Evolutionary conservation across 2,113 vertebrate genomes (phyloP), one percentile per base, ranked within the genome.

Genomic region (Cynocephalus volans): DNA sequence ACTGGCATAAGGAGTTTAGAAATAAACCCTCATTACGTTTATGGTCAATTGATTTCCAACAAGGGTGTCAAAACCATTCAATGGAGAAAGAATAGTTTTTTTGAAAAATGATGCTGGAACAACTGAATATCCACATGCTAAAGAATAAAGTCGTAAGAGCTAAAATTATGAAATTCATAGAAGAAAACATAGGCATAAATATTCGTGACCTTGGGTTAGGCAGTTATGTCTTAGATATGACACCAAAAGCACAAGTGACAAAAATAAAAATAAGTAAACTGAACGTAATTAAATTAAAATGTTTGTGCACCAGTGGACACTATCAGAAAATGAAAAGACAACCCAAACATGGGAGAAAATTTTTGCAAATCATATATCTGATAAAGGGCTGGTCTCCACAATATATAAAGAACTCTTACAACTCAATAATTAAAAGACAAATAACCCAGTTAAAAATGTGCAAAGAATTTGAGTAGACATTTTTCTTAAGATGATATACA

Each of bases 341-440:
- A 12, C 31, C 11, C 28, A 64, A 50, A 62, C 3, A 81, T 36
- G 36, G 54, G 76, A 15, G 24, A 93, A 58, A 62, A 15, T 0
- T 21, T 88, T 89, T 85, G 4, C 2, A 93, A 67, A 86, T 58
- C 9, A 28, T 54, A 28, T 62, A 8, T 62, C 15, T 69, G 6
- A 28, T 52, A 23, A 80, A 87, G 31, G 72, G 26, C 45, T 56
- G 14, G 21, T 41, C 45, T 56, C 1, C 31, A 76, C 6, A 41
- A 41, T 76, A n/a, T 54, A n/a, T n/a, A 41, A 81, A 58, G n/a
- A 91, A 91, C 15, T 52, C 83, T 50, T 91, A 81, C 23, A 86
- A 85, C 26, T 82, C 56, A 94, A 21, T 85, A 50, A 89, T 56
- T 21, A 24, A 62, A 88, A 79, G n/a, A 67, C 31, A 72, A n/a